phyloP scores from a whole-genome alignment of 2,797 vertebrate species.

The Cirrhinus molitorella region DNA sequence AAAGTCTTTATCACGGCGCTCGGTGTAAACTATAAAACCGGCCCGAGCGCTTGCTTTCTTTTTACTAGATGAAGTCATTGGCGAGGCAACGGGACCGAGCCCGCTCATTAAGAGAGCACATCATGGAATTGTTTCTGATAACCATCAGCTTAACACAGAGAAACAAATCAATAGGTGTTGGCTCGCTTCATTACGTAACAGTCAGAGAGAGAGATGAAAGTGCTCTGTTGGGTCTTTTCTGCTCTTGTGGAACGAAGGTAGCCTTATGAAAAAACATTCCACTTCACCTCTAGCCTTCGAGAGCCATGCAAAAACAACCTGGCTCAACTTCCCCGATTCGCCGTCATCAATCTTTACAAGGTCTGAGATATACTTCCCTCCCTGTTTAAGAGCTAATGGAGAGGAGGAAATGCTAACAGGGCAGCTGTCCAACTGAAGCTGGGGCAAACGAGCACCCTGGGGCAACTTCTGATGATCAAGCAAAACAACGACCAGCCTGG shows the following conservation, averaged over 20 bases:
- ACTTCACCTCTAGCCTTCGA: conserved; percentile 14
- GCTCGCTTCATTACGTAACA: conserved; percentile 51
- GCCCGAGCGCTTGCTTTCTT: neutral
- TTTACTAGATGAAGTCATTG: conserved; percentile 48
- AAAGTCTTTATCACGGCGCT: conserved; percentile 12
- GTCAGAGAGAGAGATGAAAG: conserved; percentile 53
- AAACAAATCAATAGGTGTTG: conserved; percentile 58
- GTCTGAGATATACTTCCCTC: conserved; percentile 22
- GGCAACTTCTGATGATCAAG: conserved; percentile 49
- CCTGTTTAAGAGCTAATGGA: conserved; percentile 37
- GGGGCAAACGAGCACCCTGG: conserved; percentile 35
- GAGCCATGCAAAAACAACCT: conserved; percentile 10
- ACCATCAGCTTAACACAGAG: conserved; percentile 51
- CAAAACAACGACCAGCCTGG: conserved; percentile 44
- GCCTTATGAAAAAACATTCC: conserved; percentile 26
- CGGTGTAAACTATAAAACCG: conserved; percentile 38
- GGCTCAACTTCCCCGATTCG: conserved; percentile 1
- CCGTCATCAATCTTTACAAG: conserved; percentile 33
- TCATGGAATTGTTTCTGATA: conserved; percentile 57
- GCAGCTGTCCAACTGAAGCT: conserved; percentile 46
- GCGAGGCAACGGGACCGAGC: conserved; percentile 3
- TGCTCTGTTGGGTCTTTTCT: conserved; percentile 26
- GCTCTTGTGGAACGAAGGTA: conserved; percentile 15
- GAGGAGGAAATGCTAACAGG: conserved; percentile 49
- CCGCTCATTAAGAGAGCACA: conserved; percentile 52